Conservation (phyloP, 2,113 vertebrate species). For the Triplophysa tibetana region DNA sequence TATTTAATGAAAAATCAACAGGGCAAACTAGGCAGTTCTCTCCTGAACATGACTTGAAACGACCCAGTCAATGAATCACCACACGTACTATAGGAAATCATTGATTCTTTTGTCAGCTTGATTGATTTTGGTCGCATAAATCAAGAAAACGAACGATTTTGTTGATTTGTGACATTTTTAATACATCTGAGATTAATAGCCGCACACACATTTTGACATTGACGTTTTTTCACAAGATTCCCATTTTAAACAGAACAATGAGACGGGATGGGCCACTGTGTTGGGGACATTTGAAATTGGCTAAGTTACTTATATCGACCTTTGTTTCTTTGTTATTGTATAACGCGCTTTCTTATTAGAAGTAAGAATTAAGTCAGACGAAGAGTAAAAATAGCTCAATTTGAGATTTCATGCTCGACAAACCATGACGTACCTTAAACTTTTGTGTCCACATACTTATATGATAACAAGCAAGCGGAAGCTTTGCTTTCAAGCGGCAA, state of each 20-base stretch:
- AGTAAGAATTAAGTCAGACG: neutral
- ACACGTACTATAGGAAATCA: neutral
- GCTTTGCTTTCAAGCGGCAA: neutral
- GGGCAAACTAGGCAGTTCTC: neutral
- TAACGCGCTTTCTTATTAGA: neutral
- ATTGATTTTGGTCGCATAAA: neutral
- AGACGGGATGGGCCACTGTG: neutral
- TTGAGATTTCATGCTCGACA: neutral
- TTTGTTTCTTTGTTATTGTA: neutral
- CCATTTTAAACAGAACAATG: too few species aligned
- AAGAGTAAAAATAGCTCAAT: neutral
- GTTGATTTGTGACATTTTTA: too few species aligned
- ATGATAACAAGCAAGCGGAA: neutral
- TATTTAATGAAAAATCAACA: conserved; percentile 49
- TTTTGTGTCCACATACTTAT: neutral
- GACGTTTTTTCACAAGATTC: too few species aligned
- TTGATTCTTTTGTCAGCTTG: conserved; percentile 7
- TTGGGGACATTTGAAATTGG: neutral
- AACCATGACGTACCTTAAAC: too few species aligned
- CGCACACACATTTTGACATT: too few species aligned
- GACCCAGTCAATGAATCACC: neutral
- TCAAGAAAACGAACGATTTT: too few species aligned
- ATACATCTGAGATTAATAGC: too few species aligned
- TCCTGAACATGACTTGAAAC: neutral
- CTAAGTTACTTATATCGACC: neutral